Evolutionary conservation across 2,888 invertebrate genomes (phyloP).

Genomic region (Drosophila lutescens): DNA sequence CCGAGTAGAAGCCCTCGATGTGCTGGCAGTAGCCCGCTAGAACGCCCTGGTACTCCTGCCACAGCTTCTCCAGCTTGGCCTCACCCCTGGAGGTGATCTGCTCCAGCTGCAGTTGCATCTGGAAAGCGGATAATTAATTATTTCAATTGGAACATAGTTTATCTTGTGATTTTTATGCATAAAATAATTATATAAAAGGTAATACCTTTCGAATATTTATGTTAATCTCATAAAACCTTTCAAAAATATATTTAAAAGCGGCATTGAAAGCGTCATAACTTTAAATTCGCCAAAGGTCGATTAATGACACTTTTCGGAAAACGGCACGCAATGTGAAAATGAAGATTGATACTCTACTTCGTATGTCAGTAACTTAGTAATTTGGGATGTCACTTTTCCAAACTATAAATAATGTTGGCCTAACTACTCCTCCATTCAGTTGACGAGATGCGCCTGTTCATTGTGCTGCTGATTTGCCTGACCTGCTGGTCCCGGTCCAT

Average conservation of each 20-base stretch:
- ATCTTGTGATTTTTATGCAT: neutral
- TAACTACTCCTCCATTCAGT: slow-evolving; percentile 29
- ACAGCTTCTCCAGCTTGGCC: slow-evolving; percentile 85
- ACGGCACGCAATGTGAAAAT: slow-evolving; percentile 14
- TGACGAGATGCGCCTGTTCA: slow-evolving; percentile 39
- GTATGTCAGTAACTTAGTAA: slow-evolving; percentile 58
- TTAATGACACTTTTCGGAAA: neutral
- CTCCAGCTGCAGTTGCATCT: slow-evolving; percentile 84
- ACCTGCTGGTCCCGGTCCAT: slow-evolving; percentile 33
- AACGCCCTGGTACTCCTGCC: slow-evolving; percentile 84
- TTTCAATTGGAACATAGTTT: neutral
- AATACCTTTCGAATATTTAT: too few species aligned
- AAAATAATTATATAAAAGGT: too few species aligned
- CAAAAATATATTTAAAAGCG: too few species aligned
- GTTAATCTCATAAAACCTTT: too few species aligned
- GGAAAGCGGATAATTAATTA: neutral
- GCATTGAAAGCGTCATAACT: too few species aligned
- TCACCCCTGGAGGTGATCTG: slow-evolving; percentile 84
- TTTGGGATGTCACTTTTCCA: slow-evolving; percentile 29
- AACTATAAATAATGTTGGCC: slow-evolving; percentile 51
- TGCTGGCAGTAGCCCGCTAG: slow-evolving; percentile 83
- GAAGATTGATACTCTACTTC: slow-evolving; percentile 26
- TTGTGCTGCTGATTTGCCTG: slow-evolving; percentile 37
- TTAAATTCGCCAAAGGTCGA: neutral
- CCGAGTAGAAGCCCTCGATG: slow-evolving; percentile 84